These are phyloP conservation scores for Suncus etruscus DNA, from an alignment of 2,113 vertebrate species.

Conservation along the genomic window DNA sequence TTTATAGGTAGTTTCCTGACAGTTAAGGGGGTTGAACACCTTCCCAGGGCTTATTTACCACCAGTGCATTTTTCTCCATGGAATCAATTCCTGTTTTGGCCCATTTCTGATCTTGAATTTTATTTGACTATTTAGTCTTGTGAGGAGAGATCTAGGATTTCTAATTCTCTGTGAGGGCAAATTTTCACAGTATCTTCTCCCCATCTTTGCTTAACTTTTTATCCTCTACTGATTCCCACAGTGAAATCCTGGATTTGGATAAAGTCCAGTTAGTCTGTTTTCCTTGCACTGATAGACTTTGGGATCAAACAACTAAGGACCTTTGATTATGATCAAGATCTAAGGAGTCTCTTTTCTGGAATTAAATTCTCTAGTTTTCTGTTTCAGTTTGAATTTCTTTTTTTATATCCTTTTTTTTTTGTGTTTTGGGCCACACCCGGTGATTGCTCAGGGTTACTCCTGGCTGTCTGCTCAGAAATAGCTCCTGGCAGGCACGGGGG, in stretches of 20 bases:
- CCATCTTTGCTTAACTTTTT: background rate
- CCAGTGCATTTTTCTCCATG: background rate
- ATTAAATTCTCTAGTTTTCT: too few relatives aligned
- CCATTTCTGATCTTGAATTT: background rate
- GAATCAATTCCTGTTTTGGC: background rate
- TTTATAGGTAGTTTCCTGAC: background rate
- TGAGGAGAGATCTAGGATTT: background rate
- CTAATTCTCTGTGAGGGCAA: background rate
- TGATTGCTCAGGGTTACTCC: too few relatives aligned
- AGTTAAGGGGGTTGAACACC: background rate
- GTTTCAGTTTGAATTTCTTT: too few relatives aligned
- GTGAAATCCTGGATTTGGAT: conserved; percentile 12
- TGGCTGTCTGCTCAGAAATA: too few relatives aligned
- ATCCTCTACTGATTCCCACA: background rate
- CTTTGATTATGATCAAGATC: too few relatives aligned
- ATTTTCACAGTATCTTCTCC: background rate
- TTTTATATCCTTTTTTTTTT: too few relatives aligned
- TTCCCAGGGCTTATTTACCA: background rate
- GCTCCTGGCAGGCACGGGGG: too few relatives aligned
- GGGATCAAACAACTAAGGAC: too few relatives aligned
- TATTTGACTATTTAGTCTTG: background rate
- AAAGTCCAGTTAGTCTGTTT: background rate
- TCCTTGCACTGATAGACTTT: background rate
- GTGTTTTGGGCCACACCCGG: too few relatives aligned
- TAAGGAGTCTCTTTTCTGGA: too few relatives aligned